phyloP scores from a whole-genome alignment of 2,113 vertebrate genomes.

The Heterochromis multidens region DNA sequence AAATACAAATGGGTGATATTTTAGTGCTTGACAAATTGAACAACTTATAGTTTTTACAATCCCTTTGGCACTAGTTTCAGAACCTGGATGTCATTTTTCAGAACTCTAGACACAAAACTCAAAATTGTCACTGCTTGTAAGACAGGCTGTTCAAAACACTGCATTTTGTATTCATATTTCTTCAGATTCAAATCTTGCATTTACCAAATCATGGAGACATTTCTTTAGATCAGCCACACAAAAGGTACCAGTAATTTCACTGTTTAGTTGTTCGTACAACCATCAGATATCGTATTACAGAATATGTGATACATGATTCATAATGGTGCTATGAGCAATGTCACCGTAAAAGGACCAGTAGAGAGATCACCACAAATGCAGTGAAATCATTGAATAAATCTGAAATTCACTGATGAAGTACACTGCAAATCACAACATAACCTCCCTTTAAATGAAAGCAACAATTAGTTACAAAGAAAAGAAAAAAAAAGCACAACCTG shows the following conservation, averaged over 20 bases:
- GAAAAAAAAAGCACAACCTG: neutral
- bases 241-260: neutral
- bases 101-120: neutral
- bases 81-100: neutral
- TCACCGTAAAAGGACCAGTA: neutral
- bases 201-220: too few relatives aligned
- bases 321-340: neutral
- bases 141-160: neutral
- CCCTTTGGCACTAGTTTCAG: too few relatives aligned
- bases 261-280: neutral
- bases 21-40: too few relatives aligned
- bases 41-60: too few relatives aligned
- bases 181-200: too few relatives aligned
- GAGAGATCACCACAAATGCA: neutral
- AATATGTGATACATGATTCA: neutral
- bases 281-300: neutral
- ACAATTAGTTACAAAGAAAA: neutral
- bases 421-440: neutral
- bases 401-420: neutral
- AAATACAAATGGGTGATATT: neutral
- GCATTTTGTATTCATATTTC: neutral
- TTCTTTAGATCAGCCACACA: too few relatives aligned
- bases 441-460: neutral
- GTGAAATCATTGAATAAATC: neutral
- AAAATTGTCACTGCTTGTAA: neutral